Evolutionary conservation across 23 tunicate genomes (phyloP), one percentile per base, ranked within the genome.

Genomic region (Trididemnum nubilum): DNA sequence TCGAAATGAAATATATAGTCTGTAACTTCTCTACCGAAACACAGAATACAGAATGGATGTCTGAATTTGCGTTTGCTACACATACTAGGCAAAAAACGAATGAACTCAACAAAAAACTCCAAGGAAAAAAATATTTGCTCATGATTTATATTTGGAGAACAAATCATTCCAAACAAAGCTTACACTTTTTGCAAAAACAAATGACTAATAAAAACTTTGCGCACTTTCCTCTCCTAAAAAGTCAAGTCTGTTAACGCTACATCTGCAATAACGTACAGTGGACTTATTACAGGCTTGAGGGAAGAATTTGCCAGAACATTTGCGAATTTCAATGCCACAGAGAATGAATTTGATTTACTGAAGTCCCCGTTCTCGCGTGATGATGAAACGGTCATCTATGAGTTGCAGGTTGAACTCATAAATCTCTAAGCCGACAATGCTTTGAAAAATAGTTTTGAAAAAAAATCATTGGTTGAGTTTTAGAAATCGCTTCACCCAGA

Each of bases 141-240:
- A 77, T 57, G 82, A 77, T 4, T 5, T 77, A 36, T 57, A 54
- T 18, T 2, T 26, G 22, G 19, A 52, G 12, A 70, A 52, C 3
- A 77, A 77, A 54, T 39, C 82, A 32, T 77, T 77, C 33, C 12
- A 28, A 57, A 54, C 38, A 26, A 77, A 77, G 31, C 67, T 77
- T 2, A 26, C 22, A 28, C 38, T 77, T 23, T 57, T 77, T 57
- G 36, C 72, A 29, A 77, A 49, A 25, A 29, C 82, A 77, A 54
- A 5, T 30, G 21, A 19, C 5, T 5, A 30, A 57, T 5, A 28
- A 57, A 21, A 77, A 57, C 22, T 57, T 52, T 77, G 15, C 18
- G 27, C 82, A 77, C 54, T 80, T 80, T 64, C 77, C 85, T 40
- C 52, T 80, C 38, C 37, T 78, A 33, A 78, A 78, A 78, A 75